Conservation (phyloP, 2,888 invertebrate species). For the Cecidostiba fungosa region DNA sequence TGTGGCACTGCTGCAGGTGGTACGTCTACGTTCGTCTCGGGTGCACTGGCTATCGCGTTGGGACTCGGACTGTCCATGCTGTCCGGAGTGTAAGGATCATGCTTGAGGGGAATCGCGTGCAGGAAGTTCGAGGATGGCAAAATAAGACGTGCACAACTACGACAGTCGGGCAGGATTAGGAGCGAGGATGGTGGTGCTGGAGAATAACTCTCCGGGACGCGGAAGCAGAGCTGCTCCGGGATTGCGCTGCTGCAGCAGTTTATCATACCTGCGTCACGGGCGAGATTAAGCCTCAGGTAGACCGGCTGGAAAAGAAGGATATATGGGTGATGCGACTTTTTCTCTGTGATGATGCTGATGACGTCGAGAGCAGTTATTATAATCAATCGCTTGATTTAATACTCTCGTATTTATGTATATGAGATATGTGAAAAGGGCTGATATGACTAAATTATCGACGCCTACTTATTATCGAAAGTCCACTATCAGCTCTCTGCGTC, state of each 20-base stretch:
- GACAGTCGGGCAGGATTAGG: constrained; percentile 74
- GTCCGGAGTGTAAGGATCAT: constrained; percentile 92
- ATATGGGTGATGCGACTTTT: not conserved
- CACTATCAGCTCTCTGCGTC: not conserved
- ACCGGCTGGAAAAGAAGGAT: constrained; percentile 86
- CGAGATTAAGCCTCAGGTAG: constrained; percentile 87
- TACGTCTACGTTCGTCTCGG: constrained; percentile 60
- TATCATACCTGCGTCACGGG: constrained; percentile 89
- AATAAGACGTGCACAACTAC: constrained; percentile 69
- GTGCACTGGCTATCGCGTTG: constrained; percentile 68
- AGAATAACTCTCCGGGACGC: constrained; percentile 76
- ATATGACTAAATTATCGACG: not conserved
- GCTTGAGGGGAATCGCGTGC: constrained; percentile 82
- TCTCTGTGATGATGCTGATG: not conserved
- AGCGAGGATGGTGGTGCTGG: constrained; percentile 38
- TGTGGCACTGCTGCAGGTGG: not conserved
- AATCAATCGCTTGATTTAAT: not conserved
- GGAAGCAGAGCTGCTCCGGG: constrained; percentile 77
- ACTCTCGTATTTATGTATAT: too few relatives aligned
- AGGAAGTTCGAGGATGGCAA: constrained; percentile 78
- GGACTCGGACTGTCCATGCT: constrained; percentile 90
- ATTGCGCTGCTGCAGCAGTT: constrained; percentile 84
- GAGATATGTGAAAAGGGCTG: not conserved
- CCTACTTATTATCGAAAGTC: constrained; percentile 10
- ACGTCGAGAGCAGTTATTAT: not conserved